Evolutionary conservation across 2,113 vertebrate genomes (phyloP).

Genomic region (Limanda limanda): DNA sequence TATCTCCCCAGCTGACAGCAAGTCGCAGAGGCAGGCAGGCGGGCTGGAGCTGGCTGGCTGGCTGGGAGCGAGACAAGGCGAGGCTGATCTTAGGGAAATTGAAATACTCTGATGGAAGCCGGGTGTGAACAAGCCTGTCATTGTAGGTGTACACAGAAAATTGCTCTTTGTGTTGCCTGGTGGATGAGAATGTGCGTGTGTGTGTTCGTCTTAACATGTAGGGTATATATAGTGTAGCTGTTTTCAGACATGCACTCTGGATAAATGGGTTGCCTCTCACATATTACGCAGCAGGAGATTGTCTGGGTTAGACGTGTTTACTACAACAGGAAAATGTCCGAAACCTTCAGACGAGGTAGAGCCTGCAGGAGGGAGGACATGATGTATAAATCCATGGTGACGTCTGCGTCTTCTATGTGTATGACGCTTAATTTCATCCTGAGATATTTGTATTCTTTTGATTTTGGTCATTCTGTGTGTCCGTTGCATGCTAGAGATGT

Average conservation of each 20-base stretch:
- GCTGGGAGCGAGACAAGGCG: slow-evolving; percentile 64
- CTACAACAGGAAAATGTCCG: too few species aligned
- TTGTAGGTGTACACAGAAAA: slow-evolving; percentile 65
- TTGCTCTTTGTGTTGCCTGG: slow-evolving; percentile 52
- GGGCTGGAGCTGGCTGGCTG: slow-evolving; percentile 51
- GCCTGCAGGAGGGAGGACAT: background rate
- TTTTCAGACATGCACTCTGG: background rate
- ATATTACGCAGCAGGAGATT: background rate
- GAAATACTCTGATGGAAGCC: slow-evolving; percentile 74
- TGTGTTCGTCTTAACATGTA: slow-evolving; percentile 7
- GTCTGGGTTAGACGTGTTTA: too few species aligned
- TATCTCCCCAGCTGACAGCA: slow-evolving; percentile 74
- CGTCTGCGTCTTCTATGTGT: slow-evolving; percentile 5
- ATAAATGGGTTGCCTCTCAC: background rate
- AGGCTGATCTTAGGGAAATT: slow-evolving; percentile 74
- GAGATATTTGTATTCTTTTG: too few species aligned
- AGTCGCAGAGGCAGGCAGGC: slow-evolving; percentile 54
- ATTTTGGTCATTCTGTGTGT: too few species aligned
- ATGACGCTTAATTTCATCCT: background rate
- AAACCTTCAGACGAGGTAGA: background rate
- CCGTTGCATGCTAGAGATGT: too few species aligned
- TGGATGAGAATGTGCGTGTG: slow-evolving; percentile 4
- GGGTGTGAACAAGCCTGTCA: slow-evolving; percentile 74
- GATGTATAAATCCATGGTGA: background rate
- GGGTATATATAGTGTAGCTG: background rate